phyloP scores from a whole-genome alignment of 53 echinoderm and acorn worm genomes.

The Pentamera pediparva region DNA sequence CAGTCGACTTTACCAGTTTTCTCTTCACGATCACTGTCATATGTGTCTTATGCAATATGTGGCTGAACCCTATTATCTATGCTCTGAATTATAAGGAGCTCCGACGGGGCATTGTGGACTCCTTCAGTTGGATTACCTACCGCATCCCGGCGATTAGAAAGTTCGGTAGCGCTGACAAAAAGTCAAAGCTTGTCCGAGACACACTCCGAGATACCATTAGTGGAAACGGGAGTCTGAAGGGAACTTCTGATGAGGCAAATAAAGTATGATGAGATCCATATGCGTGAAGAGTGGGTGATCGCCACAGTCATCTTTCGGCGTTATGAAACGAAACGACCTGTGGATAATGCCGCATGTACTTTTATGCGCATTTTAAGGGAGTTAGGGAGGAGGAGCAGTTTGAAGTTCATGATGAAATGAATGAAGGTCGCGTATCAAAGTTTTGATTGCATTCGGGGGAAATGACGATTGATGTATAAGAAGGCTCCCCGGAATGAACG shows the following conservation, averaged over 20 bases:
- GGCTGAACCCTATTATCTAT: conserved; percentile 82
- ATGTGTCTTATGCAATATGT: conserved; percentile 79
- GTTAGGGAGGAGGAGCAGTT: no score
- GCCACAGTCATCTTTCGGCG: background rate
- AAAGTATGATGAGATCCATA: no score
- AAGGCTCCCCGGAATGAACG: no score
- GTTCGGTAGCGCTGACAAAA: background rate
- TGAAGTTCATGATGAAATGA: no score
- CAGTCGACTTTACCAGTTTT: conserved; percentile 53
- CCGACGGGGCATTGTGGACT: conserved; percentile 41
- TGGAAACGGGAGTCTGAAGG: conserved; percentile 11
- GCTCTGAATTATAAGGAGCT: conserved; percentile 77
- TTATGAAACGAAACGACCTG: background rate
- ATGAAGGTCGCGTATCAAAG: no score
- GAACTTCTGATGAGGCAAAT: conserved; percentile 8
- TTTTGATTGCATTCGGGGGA: no score
- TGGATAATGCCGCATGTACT: no score
- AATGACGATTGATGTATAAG: no score
- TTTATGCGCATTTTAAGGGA: no score
- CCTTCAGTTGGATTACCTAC: conserved; percentile 18
- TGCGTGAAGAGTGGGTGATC: no score
- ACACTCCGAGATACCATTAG: conserved; percentile 1
- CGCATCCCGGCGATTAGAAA: conserved; percentile 10
- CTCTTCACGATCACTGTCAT: conserved; percentile 59
- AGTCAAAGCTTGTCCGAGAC: background rate